phyloP scores from a whole-genome alignment of 1,140 invertebrate species.

The Caerostris extrusa region DNA sequence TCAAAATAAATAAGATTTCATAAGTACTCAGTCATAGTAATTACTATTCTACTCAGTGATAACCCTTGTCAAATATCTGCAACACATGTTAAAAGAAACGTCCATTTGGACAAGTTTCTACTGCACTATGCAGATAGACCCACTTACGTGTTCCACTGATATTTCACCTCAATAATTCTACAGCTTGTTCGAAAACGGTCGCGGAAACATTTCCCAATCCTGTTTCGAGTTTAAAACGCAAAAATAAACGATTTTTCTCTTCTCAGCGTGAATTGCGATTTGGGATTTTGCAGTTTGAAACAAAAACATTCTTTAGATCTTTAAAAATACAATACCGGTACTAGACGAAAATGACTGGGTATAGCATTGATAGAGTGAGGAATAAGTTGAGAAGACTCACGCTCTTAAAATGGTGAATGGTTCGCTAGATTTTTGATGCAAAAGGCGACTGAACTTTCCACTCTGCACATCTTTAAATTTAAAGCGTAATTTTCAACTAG shows the following conservation, averaged over 20 bases:
- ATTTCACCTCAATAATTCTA: not conserved
- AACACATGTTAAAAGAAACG: not conserved
- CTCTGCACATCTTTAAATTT: not conserved
- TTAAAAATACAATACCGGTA: not conserved
- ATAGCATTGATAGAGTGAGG: not conserved
- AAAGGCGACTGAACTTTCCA: not conserved
- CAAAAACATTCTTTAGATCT: not conserved
- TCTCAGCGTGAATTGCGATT: not conserved
- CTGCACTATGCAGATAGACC: not conserved
- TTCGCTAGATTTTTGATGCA: not conserved
- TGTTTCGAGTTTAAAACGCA: not conserved
- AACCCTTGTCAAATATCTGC: too few relatives aligned
- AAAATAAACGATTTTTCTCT: slow-evolving; percentile 35
- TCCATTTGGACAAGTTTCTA: not conserved
- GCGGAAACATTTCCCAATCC: not conserved
- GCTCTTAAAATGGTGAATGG: not conserved
- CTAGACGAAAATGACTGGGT: not conserved
- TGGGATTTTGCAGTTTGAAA: not conserved
- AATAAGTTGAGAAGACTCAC: not conserved
- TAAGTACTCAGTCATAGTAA: too few relatives aligned
- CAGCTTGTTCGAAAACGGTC: not conserved
- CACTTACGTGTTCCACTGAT: not conserved
- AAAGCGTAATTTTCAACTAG: slow-evolving; percentile 8
- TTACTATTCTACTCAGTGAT: too few relatives aligned
- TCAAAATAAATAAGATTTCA: too few relatives aligned